phyloP scores from a whole-genome alignment of 1,140 invertebrate species.

The Babylonia areolata region DNA sequence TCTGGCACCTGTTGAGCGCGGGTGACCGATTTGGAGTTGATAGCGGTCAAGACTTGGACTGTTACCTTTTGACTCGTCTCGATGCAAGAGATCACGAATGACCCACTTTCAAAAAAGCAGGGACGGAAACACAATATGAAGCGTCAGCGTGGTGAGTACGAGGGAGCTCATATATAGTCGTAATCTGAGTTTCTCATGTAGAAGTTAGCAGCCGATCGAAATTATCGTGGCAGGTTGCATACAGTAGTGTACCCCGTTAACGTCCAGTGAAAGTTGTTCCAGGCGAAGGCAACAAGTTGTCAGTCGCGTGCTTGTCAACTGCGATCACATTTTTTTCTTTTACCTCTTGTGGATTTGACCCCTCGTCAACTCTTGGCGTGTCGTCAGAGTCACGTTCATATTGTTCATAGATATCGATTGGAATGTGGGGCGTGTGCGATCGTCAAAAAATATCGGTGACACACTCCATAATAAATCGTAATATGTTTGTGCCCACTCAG shows the following conservation, averaged over 20 bases:
- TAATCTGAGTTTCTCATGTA: too few species aligned
- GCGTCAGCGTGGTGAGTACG: constrained; percentile 15
- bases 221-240: too few species aligned
- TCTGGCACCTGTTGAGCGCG: neutral
- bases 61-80: constrained; percentile 24
- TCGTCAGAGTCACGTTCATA: neutral
- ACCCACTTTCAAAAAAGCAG: constrained; percentile 31
- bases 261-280: neutral
- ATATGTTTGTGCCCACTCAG: neutral
- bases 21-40: neutral
- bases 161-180: neutral
- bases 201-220: too few species aligned
- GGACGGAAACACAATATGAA: constrained; percentile 34
- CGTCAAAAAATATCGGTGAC: neutral
- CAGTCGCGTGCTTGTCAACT: constrained; percentile 1
- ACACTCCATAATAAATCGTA: neutral
- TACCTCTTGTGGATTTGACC: neutral
- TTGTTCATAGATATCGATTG: neutral
- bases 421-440: neutral
- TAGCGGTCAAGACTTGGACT: neutral
- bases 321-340: neutral
- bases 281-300: constrained; percentile 3
- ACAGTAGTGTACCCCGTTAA: neutral
- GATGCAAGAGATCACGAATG: constrained; percentile 33
- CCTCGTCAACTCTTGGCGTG: neutral